Conservation (phyloP, 2,888 invertebrate genomes). For the Aleiodes leptofemur region DNA sequence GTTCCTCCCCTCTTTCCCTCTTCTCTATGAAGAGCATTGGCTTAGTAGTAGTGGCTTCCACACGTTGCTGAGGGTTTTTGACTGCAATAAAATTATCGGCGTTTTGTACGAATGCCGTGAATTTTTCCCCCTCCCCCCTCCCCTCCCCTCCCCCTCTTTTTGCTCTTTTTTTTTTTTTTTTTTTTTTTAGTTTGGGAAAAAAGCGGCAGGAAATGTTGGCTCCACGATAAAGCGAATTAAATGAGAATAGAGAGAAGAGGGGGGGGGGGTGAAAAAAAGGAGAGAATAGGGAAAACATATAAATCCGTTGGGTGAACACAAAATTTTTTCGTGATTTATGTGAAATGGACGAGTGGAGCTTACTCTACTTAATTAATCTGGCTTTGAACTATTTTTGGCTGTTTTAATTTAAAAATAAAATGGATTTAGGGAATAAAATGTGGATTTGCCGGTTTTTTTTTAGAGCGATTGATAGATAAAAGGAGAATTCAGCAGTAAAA, state of each 20-base stretch:
- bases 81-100: slow-evolving; percentile 39
- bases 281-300: slow-evolving; percentile 5
- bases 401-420: background rate
- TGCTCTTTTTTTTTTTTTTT: background rate
- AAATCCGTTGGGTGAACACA: slow-evolving; percentile 10
- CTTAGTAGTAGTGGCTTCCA: slow-evolving; percentile 27
- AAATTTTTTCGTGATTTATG: slow-evolving; percentile 41
- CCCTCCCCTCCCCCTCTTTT: background rate
- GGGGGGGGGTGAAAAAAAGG: background rate
- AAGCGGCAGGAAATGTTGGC: slow-evolving; percentile 12
- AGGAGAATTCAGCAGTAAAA: too few relatives aligned
- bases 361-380: slow-evolving; percentile 13
- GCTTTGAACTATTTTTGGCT: slow-evolving; percentile 24
- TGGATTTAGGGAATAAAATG: background rate
- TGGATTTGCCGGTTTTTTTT: background rate
- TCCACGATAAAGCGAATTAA: slow-evolving; percentile 34
- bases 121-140: background rate
- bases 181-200: background rate
- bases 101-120: slow-evolving; percentile 31
- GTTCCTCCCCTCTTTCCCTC: background rate
- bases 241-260: background rate
- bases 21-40: slow-evolving; percentile 1
- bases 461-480: too few relatives aligned
- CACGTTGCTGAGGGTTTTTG: slow-evolving; percentile 12
- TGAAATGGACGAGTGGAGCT: background rate